phyloP scores from a whole-genome alignment of 1,140 invertebrate genomes.

The Chrysomallon squamiferum region DNA sequence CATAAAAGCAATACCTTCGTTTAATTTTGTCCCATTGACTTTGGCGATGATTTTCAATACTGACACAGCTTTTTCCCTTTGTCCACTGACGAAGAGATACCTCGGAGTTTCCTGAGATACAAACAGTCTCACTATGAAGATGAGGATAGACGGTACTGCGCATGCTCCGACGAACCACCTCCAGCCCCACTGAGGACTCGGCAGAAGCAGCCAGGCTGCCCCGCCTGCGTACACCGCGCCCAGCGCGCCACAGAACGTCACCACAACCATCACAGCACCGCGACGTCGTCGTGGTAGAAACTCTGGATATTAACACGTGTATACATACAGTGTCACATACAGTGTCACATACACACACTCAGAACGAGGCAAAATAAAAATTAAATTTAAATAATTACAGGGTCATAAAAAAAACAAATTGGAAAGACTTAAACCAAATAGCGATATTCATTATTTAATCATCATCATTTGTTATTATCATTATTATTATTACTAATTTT shows the following conservation, averaged over 20 bases:
- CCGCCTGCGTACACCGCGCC: constrained; percentile 45
- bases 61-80: constrained; percentile 23
- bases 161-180: constrained; percentile 49
- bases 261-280: constrained; percentile 45
- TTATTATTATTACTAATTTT: too few relatives aligned
- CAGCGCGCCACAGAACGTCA: constrained; percentile 53
- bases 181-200: constrained; percentile 37
- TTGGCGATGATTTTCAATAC: constrained; percentile 42
- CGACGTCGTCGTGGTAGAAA: constrained; percentile 49
- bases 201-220: constrained; percentile 48
- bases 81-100: constrained; percentile 44
- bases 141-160: constrained; percentile 37
- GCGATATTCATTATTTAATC: too few relatives aligned
- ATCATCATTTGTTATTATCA: too few relatives aligned
- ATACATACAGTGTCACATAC: neutral
- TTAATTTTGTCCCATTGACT: constrained; percentile 31
- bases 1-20: constrained; percentile 38
- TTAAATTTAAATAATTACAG: too few relatives aligned
- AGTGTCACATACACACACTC: too few relatives aligned
- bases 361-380: too few relatives aligned
- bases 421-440: too few relatives aligned
- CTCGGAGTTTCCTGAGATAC: constrained; percentile 46
- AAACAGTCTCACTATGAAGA: constrained; percentile 31
- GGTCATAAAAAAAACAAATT: too few relatives aligned
- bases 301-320: constrained; percentile 33